Evolutionary conservation across 1,140 invertebrate genomes (phyloP).

Genomic region (Drosophila sp.): DNA sequence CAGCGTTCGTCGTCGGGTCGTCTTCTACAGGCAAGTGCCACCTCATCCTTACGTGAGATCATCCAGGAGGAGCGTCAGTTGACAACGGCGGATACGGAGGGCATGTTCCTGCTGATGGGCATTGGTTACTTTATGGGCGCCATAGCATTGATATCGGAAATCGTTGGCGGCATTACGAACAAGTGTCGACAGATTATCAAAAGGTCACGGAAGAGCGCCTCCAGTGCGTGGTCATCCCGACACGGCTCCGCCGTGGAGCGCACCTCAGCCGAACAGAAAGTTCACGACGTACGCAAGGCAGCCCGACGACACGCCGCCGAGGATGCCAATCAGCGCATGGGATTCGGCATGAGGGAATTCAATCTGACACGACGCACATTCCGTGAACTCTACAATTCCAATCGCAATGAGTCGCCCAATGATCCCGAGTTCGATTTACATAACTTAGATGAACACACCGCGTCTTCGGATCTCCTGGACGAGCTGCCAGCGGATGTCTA

Average conservation of each 20-base stretch:
- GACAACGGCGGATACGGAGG: constrained; percentile 90
- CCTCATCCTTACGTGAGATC: constrained; percentile 65
- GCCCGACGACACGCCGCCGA: constrained; percentile 59
- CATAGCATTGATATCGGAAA: constrained; percentile 86
- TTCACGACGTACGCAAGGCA: constrained; percentile 58
- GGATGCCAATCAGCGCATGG: constrained; percentile 45
- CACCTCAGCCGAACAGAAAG: constrained; percentile 46
- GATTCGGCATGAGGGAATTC: constrained; percentile 72
- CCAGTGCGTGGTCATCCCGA: constrained; percentile 67
- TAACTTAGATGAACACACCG: background rate
- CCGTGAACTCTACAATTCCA: constrained; percentile 68
- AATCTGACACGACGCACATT: constrained; percentile 76
- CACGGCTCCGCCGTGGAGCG: constrained; percentile 49
- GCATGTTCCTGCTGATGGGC: constrained; percentile 90
- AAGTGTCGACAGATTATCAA: constrained; percentile 85
- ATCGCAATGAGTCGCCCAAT: constrained; percentile 23
- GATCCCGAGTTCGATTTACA: background rate
- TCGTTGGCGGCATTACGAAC: constrained; percentile 88
- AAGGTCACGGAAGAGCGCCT: constrained; percentile 62
- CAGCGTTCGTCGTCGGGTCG: constrained; percentile 87
- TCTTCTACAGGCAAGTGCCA: constrained; percentile 85
- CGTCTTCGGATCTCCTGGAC: background rate
- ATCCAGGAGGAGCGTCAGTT: constrained; percentile 88
- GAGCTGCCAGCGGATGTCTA: constrained; percentile 46
- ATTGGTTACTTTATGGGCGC: constrained; percentile 88